phyloP scores from a whole-genome alignment of 2,113 vertebrate genomes.

The Acrocephalus kingi region DNA sequence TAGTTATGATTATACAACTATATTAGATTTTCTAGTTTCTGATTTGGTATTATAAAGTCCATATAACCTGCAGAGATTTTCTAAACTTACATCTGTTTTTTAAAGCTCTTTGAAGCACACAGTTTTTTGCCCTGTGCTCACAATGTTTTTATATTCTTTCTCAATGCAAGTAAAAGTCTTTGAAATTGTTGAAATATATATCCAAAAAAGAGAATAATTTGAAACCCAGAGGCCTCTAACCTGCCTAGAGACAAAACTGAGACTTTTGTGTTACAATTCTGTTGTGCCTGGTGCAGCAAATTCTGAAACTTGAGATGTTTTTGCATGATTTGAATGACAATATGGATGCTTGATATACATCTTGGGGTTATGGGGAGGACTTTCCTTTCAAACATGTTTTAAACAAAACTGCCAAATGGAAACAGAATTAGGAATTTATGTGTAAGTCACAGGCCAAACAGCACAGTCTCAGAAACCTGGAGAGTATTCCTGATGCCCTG shows the following conservation, averaged over 20 bases:
- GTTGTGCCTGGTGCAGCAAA: not conserved
- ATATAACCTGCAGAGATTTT: not conserved
- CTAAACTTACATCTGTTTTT: not conserved
- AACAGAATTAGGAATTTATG: not conserved
- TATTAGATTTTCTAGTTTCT: constrained; percentile 16
- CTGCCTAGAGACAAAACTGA: not conserved
- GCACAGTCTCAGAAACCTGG: not conserved
- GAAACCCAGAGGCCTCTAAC: not conserved
- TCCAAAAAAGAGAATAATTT: not conserved
- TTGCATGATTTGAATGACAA: not conserved
- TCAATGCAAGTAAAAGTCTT: not conserved
- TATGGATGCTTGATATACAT: rapidly evolving
- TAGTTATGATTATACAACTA: constrained; percentile 29
- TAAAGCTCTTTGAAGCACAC: not conserved
- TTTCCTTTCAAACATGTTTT: not conserved
- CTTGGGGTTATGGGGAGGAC: rapidly evolving
- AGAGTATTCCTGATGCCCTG: not conserved
- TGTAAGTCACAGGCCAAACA: not conserved
- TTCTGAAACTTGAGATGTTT: not conserved
- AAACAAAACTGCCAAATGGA: not conserved
- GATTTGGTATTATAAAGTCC: not conserved
- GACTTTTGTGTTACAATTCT: not conserved
- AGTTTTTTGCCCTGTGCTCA: not conserved
- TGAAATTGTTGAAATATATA: not conserved
- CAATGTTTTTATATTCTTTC: not conserved